Conservation (phyloP, 1,140 invertebrate genomes). For the Scaptomyza hsui region DNA sequence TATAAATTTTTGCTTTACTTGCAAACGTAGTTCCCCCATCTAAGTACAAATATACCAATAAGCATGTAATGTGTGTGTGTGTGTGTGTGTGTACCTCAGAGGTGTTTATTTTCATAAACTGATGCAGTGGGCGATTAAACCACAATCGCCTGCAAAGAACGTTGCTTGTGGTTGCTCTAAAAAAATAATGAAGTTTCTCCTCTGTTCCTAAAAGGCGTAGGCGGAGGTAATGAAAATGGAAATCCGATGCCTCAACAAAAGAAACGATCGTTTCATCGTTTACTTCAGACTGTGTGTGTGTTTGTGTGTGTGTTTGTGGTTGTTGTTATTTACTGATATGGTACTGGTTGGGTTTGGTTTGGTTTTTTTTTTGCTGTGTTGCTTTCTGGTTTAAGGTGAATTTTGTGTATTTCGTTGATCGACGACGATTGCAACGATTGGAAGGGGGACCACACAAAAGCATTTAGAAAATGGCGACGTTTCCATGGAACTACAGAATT, state of each 20-base stretch:
- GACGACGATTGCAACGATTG: neutral
- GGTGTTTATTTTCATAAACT: conserved; percentile 59
- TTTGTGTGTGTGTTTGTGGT: conserved; percentile 1
- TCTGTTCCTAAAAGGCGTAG: conserved; percentile 26
- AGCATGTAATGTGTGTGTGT: conserved; percentile 18
- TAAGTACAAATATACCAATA: too few species aligned
- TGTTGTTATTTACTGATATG: conserved; percentile 31
- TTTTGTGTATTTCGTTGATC: conserved; percentile 15
- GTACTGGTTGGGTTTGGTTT: too few species aligned
- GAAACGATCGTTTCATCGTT: conserved; percentile 4
- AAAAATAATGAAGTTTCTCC: too few species aligned
- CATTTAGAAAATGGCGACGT: conserved; percentile 58
- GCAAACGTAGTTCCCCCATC: conserved; percentile 6
- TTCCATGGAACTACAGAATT: conserved; percentile 28
- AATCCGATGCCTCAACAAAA: conserved; percentile 36
- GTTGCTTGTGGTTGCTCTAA: conserved; percentile 14
- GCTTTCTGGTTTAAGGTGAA: conserved; percentile 50
- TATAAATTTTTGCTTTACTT: conserved; percentile 17
- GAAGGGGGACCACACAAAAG: conserved; percentile 58
- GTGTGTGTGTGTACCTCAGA: conserved; percentile 17
- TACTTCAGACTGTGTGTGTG: neutral
- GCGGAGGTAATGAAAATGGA: conserved; percentile 38
- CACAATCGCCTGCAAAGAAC: conserved; percentile 21
- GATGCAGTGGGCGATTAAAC: conserved; percentile 49
- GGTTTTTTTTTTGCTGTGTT: conserved; percentile 39